Base-by-base conservation (phyloP, 1,140 invertebrate species). In the Dendrolimus punctatus region DNA sequence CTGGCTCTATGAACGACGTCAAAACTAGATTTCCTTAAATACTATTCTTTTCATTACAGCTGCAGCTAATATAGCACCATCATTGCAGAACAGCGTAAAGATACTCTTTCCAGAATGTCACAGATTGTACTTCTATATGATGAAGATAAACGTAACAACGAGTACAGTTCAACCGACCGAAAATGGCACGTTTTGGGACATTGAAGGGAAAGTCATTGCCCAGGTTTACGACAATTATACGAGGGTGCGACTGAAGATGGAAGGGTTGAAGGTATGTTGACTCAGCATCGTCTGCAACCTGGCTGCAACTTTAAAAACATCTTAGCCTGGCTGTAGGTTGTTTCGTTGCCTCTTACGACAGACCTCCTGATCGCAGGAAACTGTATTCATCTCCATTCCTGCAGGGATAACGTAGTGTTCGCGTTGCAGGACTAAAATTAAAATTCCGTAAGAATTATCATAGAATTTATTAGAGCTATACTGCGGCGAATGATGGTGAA, bases 91-190 rank as follows among this genome's bases (percentile, higher is more conserved):
- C 0, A 68, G 70, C 2, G 58, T 80, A 6, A 65, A 71, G 7
- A 46, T 58, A 0, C 53, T 83, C 0, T 80, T 83, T 39, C 74
- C 80, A 2, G 65, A 69, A 8, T 53, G 63, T 6, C 66, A 76
- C 37, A 49, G 58, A 2, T 62, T 73, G 46, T 80, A 76, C 49
- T 59, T 58, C n/a, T 83, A 68, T 44, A 49, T 61, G 2, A 39
- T 83, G 4, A 78, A 77, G 46, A 71, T 67, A 2, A 80, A 80
- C 40, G 72, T 79, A 2, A 73, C 75, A 36, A 68, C 66, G 5
- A 77, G 75, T 0, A 59, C 68, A 0, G 39, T 66, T 6, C 55
- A 60, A 4, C 70, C 70, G 2, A 58, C 55, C 6, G 59, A 65
- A 36, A 59, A 60, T 6, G 58, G 54, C 45, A 70, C 73, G 2